Conservation (phyloP, 1,140 invertebrate species). For the Steinernema feltiae region DNA sequence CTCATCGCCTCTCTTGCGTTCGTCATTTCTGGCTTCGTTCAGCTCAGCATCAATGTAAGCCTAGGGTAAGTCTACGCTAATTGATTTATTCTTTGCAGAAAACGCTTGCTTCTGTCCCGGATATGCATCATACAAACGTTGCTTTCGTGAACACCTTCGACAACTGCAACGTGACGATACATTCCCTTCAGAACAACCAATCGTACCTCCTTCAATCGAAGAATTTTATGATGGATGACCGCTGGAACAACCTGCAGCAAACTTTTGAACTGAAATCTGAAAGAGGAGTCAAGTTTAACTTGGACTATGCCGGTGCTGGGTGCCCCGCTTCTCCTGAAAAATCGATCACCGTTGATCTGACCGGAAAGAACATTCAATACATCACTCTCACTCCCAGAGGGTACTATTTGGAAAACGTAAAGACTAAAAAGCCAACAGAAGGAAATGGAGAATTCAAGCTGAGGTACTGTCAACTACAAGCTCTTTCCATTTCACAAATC, state of each 20-base stretch:
- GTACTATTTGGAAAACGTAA: background rate
- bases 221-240: background rate
- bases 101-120: slow-evolving; percentile 68
- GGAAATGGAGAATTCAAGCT: slow-evolving; percentile 37
- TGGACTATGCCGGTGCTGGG: slow-evolving; percentile 2
- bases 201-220: background rate
- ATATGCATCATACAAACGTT: slow-evolving; percentile 65
- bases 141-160: slow-evolving; percentile 67
- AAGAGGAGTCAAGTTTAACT: slow-evolving; percentile 7
- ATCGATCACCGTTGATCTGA: background rate
- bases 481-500: background rate
- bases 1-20: slow-evolving; percentile 75
- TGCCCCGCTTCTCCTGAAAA: background rate
- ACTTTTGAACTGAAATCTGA: slow-evolving; percentile 30
- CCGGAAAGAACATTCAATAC: slow-evolving; percentile 21
- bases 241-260: slow-evolving; percentile 10
- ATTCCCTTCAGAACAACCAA: slow-evolving; percentile 16
- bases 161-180: slow-evolving; percentile 37
- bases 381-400: slow-evolving; percentile 28
- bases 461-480: slow-evolving; percentile 16
- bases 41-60: slow-evolving; percentile 69
- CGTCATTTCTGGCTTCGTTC: slow-evolving; percentile 74
- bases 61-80: background rate
- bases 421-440: slow-evolving; percentile 33
- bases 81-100: slow-evolving; percentile 25